Evolutionary conservation across 2,888 invertebrate genomes (phyloP).

Genomic region (Nasonia oneida): DNA sequence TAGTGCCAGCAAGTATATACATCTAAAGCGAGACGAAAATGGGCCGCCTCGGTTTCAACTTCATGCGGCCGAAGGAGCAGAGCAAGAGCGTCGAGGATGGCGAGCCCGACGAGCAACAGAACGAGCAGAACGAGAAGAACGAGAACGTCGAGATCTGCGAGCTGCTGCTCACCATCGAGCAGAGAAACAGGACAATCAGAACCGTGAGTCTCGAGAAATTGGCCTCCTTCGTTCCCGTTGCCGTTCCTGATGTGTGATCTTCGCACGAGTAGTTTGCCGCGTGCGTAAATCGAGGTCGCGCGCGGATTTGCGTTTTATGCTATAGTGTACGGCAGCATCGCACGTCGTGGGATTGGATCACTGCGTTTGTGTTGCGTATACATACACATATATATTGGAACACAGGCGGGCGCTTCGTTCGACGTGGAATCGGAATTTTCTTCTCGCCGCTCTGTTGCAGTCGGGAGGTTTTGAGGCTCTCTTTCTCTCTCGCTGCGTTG

Average conservation of each 20-base stretch:
- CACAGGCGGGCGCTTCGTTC: background rate
- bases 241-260: background rate
- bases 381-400: background rate
- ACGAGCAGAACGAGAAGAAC: conserved; percentile 51
- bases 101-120: background rate
- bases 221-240: background rate
- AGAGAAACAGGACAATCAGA: conserved; percentile 33
- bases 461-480: background rate
- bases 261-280: too few relatives aligned
- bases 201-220: conserved; percentile 45
- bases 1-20: background rate
- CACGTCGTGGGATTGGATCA: background rate
- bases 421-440: background rate
- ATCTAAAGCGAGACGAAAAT: background rate
- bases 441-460: background rate
- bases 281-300: background rate
- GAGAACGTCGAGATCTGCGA: conserved; percentile 50
- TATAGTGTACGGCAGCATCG: background rate
- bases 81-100: conserved; percentile 32
- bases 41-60: conserved; percentile 56
- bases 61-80: conserved; percentile 46
- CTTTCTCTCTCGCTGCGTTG: background rate
- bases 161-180: conserved; percentile 43
- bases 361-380: too few relatives aligned
- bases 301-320: background rate